phyloP scores from a whole-genome alignment of 1,140 invertebrate genomes.

The Drosophila subpulchrella region DNA sequence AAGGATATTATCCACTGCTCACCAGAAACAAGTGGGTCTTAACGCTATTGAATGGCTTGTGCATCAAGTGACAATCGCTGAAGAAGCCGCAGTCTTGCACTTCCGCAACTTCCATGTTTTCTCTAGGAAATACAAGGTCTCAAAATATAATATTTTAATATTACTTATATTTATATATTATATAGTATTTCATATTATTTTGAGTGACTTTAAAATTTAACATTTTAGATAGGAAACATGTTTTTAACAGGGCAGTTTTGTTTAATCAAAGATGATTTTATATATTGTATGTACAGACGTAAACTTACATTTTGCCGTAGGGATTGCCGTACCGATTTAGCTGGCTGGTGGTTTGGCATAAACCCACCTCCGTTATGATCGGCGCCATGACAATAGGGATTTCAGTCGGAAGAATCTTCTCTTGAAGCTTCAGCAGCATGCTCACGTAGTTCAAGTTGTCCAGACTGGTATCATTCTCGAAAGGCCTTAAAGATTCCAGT shows the following conservation, averaged over 20 bases:
- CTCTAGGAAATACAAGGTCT: neutral
- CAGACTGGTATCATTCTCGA: constrained; percentile 58
- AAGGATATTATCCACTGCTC: neutral
- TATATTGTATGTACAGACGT: too few relatives aligned
- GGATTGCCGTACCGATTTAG: constrained; percentile 64
- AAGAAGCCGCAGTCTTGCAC: constrained; percentile 43
- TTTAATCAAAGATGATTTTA: too few relatives aligned
- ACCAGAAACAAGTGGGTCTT: constrained; percentile 34
- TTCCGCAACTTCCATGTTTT: constrained; percentile 7
- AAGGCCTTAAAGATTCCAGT: constrained; percentile 50
- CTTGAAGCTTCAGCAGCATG: constrained; percentile 38
- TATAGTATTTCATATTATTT: too few relatives aligned
- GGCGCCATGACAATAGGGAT: constrained; percentile 25
- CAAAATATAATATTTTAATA: neutral
- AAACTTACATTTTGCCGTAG: constrained; percentile 46
- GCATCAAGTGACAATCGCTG: constrained; percentile 34
- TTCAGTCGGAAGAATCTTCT: constrained; percentile 8
- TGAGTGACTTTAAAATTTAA: too few relatives aligned
- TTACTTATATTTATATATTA: too few relatives aligned
- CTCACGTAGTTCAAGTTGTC: constrained; percentile 49
- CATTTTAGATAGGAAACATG: neutral
- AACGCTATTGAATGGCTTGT: constrained; percentile 40
- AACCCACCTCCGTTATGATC: constrained; percentile 66
- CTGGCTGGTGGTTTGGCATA: constrained; percentile 65
- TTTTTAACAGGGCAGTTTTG: neutral